phyloP scores from a whole-genome alignment of 2,888 invertebrate genomes.

The Melinaea menophilus region DNA sequence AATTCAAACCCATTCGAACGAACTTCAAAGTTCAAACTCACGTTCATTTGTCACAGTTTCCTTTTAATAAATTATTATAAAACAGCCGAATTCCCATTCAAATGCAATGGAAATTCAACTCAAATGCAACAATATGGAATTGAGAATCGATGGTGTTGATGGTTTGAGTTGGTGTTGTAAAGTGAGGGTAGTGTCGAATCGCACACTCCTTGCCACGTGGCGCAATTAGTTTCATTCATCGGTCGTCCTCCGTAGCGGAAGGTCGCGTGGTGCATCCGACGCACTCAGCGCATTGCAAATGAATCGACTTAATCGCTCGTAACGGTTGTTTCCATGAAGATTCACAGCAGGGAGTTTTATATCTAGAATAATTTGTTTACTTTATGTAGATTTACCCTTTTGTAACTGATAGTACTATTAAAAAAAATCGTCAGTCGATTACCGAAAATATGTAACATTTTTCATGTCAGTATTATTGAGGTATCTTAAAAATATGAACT shows the following conservation, averaged over 20 bases:
- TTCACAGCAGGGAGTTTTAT: conserved; percentile 20
- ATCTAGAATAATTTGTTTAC: conserved; percentile 24
- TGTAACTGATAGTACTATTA: too few species aligned
- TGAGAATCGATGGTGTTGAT: conserved; percentile 14
- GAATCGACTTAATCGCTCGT: conserved; percentile 65
- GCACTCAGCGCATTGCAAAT: conserved; percentile 52
- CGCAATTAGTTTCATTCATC: conserved; percentile 70
- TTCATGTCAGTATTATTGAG: too few species aligned
- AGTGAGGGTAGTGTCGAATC: conserved; percentile 35
- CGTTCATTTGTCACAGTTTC: conserved; percentile 67
- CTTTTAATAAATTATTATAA: conserved; percentile 24
- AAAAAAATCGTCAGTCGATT: too few species aligned
- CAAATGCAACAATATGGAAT: conserved; percentile 3
- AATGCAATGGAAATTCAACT: conserved; percentile 19
- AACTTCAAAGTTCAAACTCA: conserved; percentile 59
- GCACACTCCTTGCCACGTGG: conserved; percentile 59
- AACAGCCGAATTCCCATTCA: conserved; percentile 15
- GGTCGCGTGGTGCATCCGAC: conserved; percentile 44
- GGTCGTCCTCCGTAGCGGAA: conserved; percentile 42
- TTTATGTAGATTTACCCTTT: too few species aligned
- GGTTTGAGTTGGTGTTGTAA: conserved; percentile 19
- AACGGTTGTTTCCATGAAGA: conserved; percentile 30
- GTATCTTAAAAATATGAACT: not conserved
- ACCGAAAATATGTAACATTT: too few species aligned
- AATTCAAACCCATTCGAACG: conserved; percentile 50